A percentile compares a stretch with the other conserved stretches of the same genome.
phyloP scores from a whole-genome alignment of 2,797 vertebrate genomes.

The Anomalospiza imberbis region DNA sequence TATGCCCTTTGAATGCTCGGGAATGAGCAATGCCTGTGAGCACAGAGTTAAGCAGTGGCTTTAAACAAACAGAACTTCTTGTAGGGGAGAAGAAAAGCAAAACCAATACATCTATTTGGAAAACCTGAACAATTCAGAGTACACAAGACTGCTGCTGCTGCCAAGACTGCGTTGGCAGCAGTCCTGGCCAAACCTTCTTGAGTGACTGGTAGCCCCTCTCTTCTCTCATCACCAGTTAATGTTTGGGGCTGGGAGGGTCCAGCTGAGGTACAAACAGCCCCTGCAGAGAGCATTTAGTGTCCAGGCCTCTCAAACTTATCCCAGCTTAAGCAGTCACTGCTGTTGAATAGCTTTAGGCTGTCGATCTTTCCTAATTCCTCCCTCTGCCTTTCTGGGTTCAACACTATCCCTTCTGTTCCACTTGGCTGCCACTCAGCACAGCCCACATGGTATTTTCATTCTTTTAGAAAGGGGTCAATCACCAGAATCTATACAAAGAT shows the following conservation, averaged over 20 bases:
- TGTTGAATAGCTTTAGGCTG: conserved; percentile 25
- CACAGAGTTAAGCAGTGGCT: conserved; percentile 40
- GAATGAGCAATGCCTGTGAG: conserved; percentile 37
- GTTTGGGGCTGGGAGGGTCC: not conserved
- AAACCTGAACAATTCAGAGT: conserved; percentile 42
- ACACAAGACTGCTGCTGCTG: conserved; percentile 5
- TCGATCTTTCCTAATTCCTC: conserved; percentile 20
- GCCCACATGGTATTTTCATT: conserved; percentile 55
- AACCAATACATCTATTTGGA: conserved; percentile 21
- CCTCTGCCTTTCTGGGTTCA: conserved; percentile 26
- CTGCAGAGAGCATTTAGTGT: not conserved
- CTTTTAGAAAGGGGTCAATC: conserved; percentile 43
- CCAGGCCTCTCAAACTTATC: not conserved
- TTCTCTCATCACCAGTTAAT: not conserved
- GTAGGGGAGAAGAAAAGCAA: conserved; percentile 26
- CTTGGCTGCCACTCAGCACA: conserved; percentile 50
- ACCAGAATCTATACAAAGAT: conserved; percentile 39
- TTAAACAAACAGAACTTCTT: conserved; percentile 49
- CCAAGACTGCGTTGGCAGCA: conserved; percentile 34
- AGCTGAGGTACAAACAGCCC: not conserved
- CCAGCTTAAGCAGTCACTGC: conserved; percentile 17
- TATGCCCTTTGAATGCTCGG: not conserved
- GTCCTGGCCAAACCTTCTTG: conserved; percentile 18
- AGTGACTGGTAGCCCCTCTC: conserved; percentile 11
- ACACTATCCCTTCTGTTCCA: conserved; percentile 45